Evolutionary conservation across 2,797 vertebrate genomes (phyloP), one percentile per base, ranked within the genome.

Genomic region (Malurus leucopterus): DNA sequence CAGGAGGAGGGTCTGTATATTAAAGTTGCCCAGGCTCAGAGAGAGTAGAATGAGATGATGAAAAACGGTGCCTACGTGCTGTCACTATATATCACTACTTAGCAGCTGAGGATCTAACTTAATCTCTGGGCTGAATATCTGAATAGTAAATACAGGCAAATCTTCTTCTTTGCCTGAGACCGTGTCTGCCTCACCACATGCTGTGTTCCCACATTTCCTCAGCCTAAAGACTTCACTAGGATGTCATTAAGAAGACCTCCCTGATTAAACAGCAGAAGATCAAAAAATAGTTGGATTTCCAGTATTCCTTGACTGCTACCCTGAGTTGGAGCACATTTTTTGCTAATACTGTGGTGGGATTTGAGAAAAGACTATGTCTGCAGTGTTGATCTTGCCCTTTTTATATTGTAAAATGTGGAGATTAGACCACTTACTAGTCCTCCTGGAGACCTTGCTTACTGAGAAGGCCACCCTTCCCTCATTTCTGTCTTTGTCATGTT

Each of bases 141-240:
- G 73, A 86, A 89, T 75, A 65, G 51, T 51, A 84, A 84, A 75
- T 13, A 22, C 55, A 91, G 49, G 73, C 69, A 85, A 91, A 89
- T 83, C 43, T 57, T 64, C 62, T 55, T 67, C 59, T 70, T 79
- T 58, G 62, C 55, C 51, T 12, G 43, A 32, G 50, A 57, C 24
- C 10, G 17, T 27, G 32, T 80, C 29, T 91, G 47, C 58, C 32
- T 61, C 55, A 40, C 32, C 32, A 16, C 0, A 2, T 53, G 57
- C 62, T 62, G 19, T 36, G 36, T 90, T 91, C 68, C 61, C 78
- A 70, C 57, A 8, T 26, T 49, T 57, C 19, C 54, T 41, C 23
- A 36, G 75, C 53, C 41, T 18, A 38, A 77, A 67, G 68, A 29
- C 51, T 89, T 21, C 38, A 23, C 44, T 62, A 36, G 36, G 54